Base-by-base conservation (phyloP, 2,888 invertebrate genomes). In the Pammene aurita region DNA sequence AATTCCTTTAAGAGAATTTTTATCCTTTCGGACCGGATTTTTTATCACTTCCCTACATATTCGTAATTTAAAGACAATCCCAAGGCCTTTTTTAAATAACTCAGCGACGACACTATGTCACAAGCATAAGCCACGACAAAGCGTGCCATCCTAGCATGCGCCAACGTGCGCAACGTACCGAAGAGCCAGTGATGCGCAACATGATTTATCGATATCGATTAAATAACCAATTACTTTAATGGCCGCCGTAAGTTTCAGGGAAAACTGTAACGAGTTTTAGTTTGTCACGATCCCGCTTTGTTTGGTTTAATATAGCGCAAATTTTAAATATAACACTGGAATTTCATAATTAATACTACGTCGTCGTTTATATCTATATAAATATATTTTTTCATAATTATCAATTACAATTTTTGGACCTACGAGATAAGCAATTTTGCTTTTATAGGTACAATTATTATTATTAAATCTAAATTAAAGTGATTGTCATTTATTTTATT, bases 151-250 rank as follows among this genome's bases (percentile, higher is more conserved):
- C 57, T 48, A 65, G 69, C 65, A 65, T 65, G 69, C 54, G 52
- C 52, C 64, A 60, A 69, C 65, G 54, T 65, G 65, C 58, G 14
- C 58, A 9, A 34, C 44, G 13, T 56, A 44, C 54, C 16, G 54
- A 38, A 7, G 54, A 46, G 54, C 70, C 66, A 73, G 70, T 66
- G 66, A 66, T 62, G 66, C 42, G 50, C 65, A 48, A 16, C 56
- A 55, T 64, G 70, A 66, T 65, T 65, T 48, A 65, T 60, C 64
- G 69, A 69, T 48, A 69, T 46, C 69, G 69, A 69, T 69, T 54
- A 69, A 69, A 65, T 55, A 58, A 58, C 64, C 69, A 57, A 69
- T 69, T 65, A 54, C 50, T 14, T 18, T 65, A 69, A 69, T 69
- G 41, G 65, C 54, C 16, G n/a, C 46, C 18, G 11, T 54, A 52